Percentiles rank a stretch among this genome's conserved stretches.
These are phyloP conservation scores for Caerostris darwini DNA, from an alignment of 1,140 invertebrate genomes.

Conservation along the genomic window DNA sequence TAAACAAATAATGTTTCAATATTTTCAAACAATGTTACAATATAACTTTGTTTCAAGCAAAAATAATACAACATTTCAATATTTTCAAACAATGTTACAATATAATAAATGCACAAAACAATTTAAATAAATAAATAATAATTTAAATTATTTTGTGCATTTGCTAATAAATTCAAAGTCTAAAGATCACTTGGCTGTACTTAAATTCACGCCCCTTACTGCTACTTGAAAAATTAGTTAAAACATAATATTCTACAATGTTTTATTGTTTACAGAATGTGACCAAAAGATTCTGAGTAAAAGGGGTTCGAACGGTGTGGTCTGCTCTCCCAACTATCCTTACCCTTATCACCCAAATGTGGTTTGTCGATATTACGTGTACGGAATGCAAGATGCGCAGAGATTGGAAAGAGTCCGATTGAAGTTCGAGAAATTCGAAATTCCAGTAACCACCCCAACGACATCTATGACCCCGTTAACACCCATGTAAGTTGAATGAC, in stretches of 20 bases:
- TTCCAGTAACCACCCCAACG: constrained; percentile 86
- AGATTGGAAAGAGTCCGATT: constrained; percentile 95
- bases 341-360: constrained; percentile 96
- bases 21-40: too few relatives aligned
- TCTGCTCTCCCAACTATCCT: constrained; percentile 96
- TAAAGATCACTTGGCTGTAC: too few relatives aligned
- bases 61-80: too few relatives aligned
- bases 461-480: too few relatives aligned
- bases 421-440: constrained; percentile 93
- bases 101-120: neutral
- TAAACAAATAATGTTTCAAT: too few relatives aligned
- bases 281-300: constrained; percentile 97
- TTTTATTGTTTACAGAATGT: constrained; percentile 87
- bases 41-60: too few relatives aligned
- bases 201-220: too few relatives aligned
- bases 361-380: constrained; percentile 98
- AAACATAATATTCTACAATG: neutral
- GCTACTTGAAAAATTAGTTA: neutral
- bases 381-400: constrained; percentile 97
- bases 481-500: too few relatives aligned
- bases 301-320: constrained; percentile 93
- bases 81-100: too few relatives aligned
- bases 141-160: neutral
- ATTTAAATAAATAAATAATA: neutral
- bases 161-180: neutral